Evolutionary conservation across 2,797 vertebrate species (phyloP), one percentile per base, ranked within the genome.

Genomic region (Phataginus tricuspis): DNA sequence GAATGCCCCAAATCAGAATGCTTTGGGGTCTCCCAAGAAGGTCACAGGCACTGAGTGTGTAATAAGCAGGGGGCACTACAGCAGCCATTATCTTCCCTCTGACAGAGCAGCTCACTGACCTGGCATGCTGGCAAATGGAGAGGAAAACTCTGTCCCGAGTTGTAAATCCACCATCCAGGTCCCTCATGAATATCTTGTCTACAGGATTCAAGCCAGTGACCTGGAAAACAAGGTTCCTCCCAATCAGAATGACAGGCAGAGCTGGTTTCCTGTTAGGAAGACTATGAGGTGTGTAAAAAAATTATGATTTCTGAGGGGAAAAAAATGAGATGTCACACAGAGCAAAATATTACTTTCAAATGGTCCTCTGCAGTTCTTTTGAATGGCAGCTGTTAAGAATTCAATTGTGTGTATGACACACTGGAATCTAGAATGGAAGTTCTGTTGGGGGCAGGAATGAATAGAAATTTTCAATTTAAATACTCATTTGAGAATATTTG

Each of bases 71-170:
- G 99, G 99, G 97, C 98, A 98, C 98, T 98, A 97, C 97, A 96
- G 98, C 98, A 98, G 97, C 99, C 99, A 99, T 99, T 99, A 99
- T 99, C 98, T 99, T 99, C 97, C 98, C 98, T 98, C 98, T 98
- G 98, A 98, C 98, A 99, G 98, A 99, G 98, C 98, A 97, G 98
- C 98, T 99, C 99, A 98, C 98, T 99, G 99, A 99, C 99, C 99
- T 99, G 98, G 98, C 99, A 99, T 98, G 98, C 99, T 98, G 99
- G 99, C 99, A 99, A 99, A 99, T 99, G 99, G 99, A 99, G 99
- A 99, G 99, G 99, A 99, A 99, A 99, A 99, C 98, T 98, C 99
- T 98, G 97, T 98, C 97, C 98, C 75, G 98, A 99, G 99, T 99
- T 99, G 99, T 99, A 99, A 99, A 99, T 99, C 99, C 99, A 98